Base-by-base conservation (phyloP, 2,797 vertebrate genomes). In the Anisognathus igniventris region DNA sequence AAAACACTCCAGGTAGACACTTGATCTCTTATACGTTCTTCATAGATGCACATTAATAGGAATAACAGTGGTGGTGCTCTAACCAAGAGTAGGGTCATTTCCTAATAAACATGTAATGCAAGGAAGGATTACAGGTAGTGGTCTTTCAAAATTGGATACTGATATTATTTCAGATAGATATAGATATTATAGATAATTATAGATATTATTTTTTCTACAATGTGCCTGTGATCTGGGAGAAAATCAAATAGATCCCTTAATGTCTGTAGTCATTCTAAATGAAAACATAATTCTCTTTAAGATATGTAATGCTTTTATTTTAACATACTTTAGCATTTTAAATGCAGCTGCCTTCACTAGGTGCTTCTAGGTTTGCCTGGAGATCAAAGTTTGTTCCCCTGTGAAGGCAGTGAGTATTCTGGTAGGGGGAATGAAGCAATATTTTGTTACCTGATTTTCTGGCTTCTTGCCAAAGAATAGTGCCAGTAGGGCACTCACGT, bases 401-500 rank as follows among this genome's bases (percentile, higher is more conserved):
- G 15, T 61, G 50, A 91, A 91, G 82, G 65, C 47, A 87, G 24
- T 15, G 31, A 93, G 40, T 67, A 62, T 88, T 81, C 22, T 73
- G 66, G 40, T 66, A 14, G 62, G 44, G 66, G 30, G 24, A 83
- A 40, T 78, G 67, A 35, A 88, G 50, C 35, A 89, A 23, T 80
- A 79, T 91, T 87, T 83, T 82, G 31, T 65, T 77, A 77, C 93
- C 50, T 80, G 30, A 6, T 27, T 27, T 83, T 82, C 75, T 80
- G 88, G 54, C 40, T 67, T 89, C 51, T 94, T 74, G 75, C 72
- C 91, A 75, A 80, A 93, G 54, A 80, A 80, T 56, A 87, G 68
- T 86, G 82, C 86, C 67, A 76, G 81, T 61, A 31, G 93, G 73
- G 81, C 71, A 89, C 72, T 94, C 48, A 7, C 66, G 94, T 88